These are phyloP conservation scores for Clytia hemisphaerica DNA, from an alignment of 30 jellyfish, hydroid and myxozoan species.

Conservation along the genomic window DNA sequence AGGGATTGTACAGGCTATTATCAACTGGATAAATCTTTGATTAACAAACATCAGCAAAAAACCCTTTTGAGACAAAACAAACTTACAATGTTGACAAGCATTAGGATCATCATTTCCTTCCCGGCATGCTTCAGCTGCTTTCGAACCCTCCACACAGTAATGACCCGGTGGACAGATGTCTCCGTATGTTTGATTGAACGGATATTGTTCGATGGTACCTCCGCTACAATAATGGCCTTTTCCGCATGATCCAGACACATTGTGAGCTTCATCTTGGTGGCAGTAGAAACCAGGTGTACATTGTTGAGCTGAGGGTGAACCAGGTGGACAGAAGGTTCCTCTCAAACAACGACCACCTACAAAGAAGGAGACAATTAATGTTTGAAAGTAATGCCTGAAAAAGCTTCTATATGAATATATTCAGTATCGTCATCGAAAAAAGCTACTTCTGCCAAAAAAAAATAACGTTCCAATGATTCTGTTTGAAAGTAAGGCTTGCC, in stretches of 20 bases:
- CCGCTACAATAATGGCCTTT: conserved; percentile 87
- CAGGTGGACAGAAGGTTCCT: conserved; percentile 90
- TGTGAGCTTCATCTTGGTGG: conserved; percentile 39
- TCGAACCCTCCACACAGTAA: conserved; percentile 73
- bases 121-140: conserved; percentile 82
- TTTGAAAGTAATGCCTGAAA: too few relatives aligned
- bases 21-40: too few relatives aligned
- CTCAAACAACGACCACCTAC: conserved; percentile 87
- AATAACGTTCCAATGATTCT: too few relatives aligned
- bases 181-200: conserved; percentile 87
- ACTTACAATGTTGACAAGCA: conserved; percentile 87
- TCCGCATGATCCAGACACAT: conserved; percentile 69
- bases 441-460: too few relatives aligned
- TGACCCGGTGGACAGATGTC: conserved; percentile 98
- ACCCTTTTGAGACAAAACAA: background rate
- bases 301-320: conserved; percentile 57
- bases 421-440: too few relatives aligned
- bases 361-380: background rate
- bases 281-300: conserved; percentile 90
- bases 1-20: too few relatives aligned
- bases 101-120: conserved; percentile 77
- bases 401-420: too few relatives aligned
- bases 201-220: conserved; percentile 76
- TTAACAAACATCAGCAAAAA: background rate
- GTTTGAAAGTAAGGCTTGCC: too few relatives aligned